Percentiles rank a stretch among this genome's conserved stretches.
These are phyloP conservation scores for Chorisops tibialis DNA, from an alignment of 2,888 invertebrate genomes.

Conservation along the genomic window DNA sequence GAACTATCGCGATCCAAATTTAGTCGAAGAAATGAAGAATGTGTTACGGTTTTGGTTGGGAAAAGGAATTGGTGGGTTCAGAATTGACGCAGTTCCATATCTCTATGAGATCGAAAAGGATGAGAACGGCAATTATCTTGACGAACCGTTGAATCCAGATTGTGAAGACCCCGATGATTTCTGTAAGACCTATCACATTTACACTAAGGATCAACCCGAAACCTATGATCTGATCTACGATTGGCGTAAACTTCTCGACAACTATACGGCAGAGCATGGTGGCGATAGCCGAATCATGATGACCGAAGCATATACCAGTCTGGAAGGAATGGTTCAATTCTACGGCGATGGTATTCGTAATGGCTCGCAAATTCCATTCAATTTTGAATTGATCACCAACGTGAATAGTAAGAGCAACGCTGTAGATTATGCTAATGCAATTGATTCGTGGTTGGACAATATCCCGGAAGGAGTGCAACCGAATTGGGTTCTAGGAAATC, in stretches of 20 bases:
- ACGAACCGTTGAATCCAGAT: slow-evolving; percentile 54
- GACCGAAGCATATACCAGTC: slow-evolving; percentile 60
- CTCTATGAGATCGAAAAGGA: slow-evolving; percentile 48
- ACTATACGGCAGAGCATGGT: slow-evolving; percentile 45
- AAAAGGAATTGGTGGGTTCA: slow-evolving; percentile 61
- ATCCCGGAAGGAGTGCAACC: slow-evolving; percentile 59
- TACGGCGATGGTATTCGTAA: slow-evolving; percentile 53
- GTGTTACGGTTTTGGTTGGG: slow-evolving; percentile 66
- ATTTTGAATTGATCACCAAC: slow-evolving; percentile 60
- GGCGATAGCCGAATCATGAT: slow-evolving; percentile 56
- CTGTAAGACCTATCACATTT: slow-evolving; percentile 56
- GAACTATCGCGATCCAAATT: slow-evolving; percentile 57
- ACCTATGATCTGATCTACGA: slow-evolving; percentile 58
- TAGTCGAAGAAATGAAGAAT: slow-evolving; percentile 56
- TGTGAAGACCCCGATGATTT: slow-evolving; percentile 55
- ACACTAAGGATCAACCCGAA: slow-evolving; percentile 60
- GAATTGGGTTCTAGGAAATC: slow-evolving; percentile 77
- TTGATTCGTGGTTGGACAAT: slow-evolving; percentile 59
- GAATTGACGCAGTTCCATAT: slow-evolving; percentile 53
- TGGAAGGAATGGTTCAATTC: slow-evolving; percentile 58
- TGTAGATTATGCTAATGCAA: slow-evolving; percentile 53
- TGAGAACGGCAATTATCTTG: slow-evolving; percentile 33
- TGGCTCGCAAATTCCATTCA: slow-evolving; percentile 64
- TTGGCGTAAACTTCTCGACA: slow-evolving; percentile 57
- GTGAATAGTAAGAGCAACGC: slow-evolving; percentile 54